phyloP scores from a whole-genome alignment of 2,888 invertebrate species.

The Diploptera punctata region DNA sequence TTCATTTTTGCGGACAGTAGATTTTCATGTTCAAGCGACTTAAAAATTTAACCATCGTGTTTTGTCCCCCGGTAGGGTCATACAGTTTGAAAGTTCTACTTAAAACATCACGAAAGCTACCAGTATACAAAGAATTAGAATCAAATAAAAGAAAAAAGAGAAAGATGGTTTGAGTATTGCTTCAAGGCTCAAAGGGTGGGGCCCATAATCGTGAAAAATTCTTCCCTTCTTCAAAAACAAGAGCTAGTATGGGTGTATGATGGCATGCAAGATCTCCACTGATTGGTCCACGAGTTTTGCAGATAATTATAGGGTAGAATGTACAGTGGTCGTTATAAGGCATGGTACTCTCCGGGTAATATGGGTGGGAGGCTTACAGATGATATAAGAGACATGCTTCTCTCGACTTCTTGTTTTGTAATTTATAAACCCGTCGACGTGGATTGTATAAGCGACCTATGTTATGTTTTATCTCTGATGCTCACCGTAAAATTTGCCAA shows the following conservation, averaged over 20 bases:
- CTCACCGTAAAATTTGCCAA: too few species aligned
- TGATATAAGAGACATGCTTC: slow-evolving; percentile 9
- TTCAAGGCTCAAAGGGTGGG: slow-evolving; percentile 22
- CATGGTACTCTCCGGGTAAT: slow-evolving; percentile 6
- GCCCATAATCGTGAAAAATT: slow-evolving; percentile 26
- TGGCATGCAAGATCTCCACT: slow-evolving; percentile 28
- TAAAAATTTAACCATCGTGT: too few species aligned
- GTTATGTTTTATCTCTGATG: neutral
- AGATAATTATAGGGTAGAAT: slow-evolving; percentile 24
- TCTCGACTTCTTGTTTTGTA: slow-evolving; percentile 8
- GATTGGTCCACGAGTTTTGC: slow-evolving; percentile 25
- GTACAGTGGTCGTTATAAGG: slow-evolving; percentile 5
- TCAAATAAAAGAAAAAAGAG: slow-evolving; percentile 1
- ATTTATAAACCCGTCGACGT: neutral
- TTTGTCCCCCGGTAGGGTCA: neutral
- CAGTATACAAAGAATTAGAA: slow-evolving; percentile 17
- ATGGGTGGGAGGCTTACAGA: slow-evolving; percentile 3
- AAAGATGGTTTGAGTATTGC: neutral
- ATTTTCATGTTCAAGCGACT: too few species aligned
- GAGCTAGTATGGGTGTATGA: too few species aligned
- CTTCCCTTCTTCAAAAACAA: slow-evolving; percentile 26
- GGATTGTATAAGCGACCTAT: neutral
- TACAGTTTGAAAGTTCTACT: slow-evolving; percentile 2
- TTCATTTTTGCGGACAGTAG: too few species aligned
- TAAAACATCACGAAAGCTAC: slow-evolving; percentile 27